Conservation (phyloP, 2,113 vertebrate species). For the Clupea harengus region DNA sequence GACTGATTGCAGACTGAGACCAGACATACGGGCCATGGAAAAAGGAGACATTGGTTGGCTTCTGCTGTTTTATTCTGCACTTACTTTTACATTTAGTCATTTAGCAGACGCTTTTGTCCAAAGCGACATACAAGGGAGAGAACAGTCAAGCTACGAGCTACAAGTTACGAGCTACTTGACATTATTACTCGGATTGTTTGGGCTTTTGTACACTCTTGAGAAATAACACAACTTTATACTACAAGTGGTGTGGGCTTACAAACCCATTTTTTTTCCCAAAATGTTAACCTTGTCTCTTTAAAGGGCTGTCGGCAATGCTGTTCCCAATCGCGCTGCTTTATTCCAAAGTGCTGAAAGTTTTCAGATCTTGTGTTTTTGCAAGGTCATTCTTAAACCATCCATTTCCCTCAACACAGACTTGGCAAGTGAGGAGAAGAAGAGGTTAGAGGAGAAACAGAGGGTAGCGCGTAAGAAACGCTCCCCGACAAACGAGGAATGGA, state of each 20-base stretch:
- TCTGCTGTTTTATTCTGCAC: not conserved
- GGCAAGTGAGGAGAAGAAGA: constrained; percentile 96
- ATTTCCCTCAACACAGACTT: constrained; percentile 70
- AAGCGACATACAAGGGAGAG: too few relatives aligned
- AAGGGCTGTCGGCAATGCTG: not conserved
- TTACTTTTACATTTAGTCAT: too few relatives aligned
- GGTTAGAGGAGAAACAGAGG: constrained; percentile 96
- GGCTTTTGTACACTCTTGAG: not conserved
- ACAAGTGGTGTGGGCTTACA: not conserved
- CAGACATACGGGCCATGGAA: constrained; percentile 96
- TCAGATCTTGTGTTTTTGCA: not conserved
- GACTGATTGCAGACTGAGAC: constrained; percentile 90
- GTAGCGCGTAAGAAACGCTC: constrained; percentile 86
- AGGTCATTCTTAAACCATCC: not conserved
- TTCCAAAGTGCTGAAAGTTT: not conserved
- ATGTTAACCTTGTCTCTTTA: not conserved
- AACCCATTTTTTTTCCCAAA: not conserved
- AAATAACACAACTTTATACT: not conserved
- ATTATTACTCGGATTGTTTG: not conserved
- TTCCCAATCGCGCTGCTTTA: not conserved
- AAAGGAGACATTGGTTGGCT: constrained; percentile 93
- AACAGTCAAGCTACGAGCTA: too few relatives aligned
- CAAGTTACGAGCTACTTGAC: not conserved
- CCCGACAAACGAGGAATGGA: constrained; percentile 89
- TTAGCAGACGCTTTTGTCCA: too few relatives aligned